Evolutionary conservation across 2,797 vertebrate species (phyloP).

Genomic region (Heliangelus exortis): DNA sequence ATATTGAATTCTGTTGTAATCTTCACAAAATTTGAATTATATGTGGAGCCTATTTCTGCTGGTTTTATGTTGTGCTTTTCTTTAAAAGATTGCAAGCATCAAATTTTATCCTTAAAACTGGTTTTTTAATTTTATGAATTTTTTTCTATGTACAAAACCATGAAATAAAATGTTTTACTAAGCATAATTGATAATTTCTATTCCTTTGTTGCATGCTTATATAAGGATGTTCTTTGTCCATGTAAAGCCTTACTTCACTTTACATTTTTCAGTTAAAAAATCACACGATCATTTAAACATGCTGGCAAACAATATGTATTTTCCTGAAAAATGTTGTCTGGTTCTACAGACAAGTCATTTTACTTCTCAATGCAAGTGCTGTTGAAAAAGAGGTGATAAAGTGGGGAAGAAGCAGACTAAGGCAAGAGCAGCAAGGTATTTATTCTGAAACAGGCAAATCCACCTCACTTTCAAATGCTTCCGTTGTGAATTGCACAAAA

Average conservation of each 20-base stretch:
- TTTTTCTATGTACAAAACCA: background rate
- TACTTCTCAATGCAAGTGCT: background rate
- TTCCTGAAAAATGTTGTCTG: background rate
- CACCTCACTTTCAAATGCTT: background rate
- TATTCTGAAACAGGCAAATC: background rate
- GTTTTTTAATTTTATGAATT: background rate
- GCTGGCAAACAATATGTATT: background rate
- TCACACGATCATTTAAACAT: background rate
- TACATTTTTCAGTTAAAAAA: background rate
- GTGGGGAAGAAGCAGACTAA: background rate
- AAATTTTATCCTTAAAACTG: background rate
- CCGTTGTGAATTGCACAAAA: background rate
- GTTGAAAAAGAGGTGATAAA: background rate
- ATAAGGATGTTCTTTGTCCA: background rate
- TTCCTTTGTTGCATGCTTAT: background rate
- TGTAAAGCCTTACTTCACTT: background rate
- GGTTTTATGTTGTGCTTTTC: background rate
- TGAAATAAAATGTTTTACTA: background rate
- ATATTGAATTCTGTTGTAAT: background rate
- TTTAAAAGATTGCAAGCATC: background rate
- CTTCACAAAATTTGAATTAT: background rate
- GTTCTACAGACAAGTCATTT: background rate
- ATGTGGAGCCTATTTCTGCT: background rate
- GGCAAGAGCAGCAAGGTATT: background rate
- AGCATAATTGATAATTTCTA: background rate